Conservation (phyloP, 2,113 vertebrate species). For the Helogale parvula region DNA sequence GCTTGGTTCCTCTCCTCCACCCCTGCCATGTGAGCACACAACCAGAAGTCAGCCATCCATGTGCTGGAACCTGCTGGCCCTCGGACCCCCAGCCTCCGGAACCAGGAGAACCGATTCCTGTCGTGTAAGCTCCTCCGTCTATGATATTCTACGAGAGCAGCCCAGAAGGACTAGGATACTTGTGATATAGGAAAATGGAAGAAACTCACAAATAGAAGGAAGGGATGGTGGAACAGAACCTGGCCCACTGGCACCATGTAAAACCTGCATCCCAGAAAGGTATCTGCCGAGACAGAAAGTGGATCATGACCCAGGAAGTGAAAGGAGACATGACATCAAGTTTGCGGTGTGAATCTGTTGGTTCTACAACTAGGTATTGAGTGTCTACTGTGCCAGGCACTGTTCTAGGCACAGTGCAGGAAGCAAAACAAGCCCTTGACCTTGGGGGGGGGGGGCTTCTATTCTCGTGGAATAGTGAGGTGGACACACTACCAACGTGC, state of each 20-base stretch:
- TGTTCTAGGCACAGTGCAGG: background rate
- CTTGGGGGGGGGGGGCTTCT: background rate
- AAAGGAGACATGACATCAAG: background rate
- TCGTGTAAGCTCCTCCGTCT: background rate
- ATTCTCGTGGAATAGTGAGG: background rate
- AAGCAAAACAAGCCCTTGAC: background rate
- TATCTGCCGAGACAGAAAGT: background rate
- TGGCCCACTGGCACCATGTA: background rate
- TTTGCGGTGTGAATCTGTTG: background rate
- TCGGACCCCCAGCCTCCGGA: background rate
- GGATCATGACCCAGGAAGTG: background rate
- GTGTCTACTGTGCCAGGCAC: background rate
- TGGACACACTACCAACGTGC: rapidly evolving
- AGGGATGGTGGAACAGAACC: too few species aligned
- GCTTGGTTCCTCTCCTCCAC: background rate
- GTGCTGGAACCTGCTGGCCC: background rate
- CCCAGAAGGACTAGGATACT: background rate
- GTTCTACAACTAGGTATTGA: background rate
- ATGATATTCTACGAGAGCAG: background rate
- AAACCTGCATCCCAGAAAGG: background rate
- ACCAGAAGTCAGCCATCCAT: background rate
- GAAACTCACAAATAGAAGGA: background rate
- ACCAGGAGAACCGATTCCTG: background rate
- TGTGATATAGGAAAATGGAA: background rate
- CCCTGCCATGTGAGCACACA: background rate